Base-by-base conservation (phyloP, 2,888 invertebrate species). In the Ochropacha duplaris region DNA sequence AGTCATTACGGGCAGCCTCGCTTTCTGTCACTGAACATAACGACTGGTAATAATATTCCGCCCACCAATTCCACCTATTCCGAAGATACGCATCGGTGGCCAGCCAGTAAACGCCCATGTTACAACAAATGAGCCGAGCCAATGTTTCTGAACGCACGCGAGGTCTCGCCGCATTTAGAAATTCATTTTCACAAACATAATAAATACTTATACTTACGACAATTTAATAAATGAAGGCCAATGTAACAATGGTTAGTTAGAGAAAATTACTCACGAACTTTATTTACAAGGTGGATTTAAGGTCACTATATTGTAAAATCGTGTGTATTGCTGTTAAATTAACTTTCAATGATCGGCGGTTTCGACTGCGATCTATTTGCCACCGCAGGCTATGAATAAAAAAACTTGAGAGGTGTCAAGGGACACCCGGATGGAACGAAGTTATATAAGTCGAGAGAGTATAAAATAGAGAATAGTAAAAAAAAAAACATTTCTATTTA, bases 81-180 rank as follows among this genome's bases (percentile, higher is more conserved):
- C 76, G 74, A 76, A 90, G 90, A 92, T 90, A 92, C 86, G 85
- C 87, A 91, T 92, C 91, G 86, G 87, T 88, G 87, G 86, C 80
- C 74, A 76, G 68, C 60, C 64, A 70, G 59, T 68, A 69, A 68
- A 84, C 90, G 90, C 91, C 90, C 85, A 79, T 81, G 62, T 60
- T 57, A 72, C 72, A 81, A 86, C 84, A 84, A 84, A 86, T 84
- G 81, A 82, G 75, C 77, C 56, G 65, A 64, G 60, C 66, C 61
- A 56, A 69, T 63, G 67, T 69, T 65, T 44, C n/a, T 19, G 44
- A 69, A 65, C 57, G 69, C 76, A 79, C 76, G 78, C 78, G 60
- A 59, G 63, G 59, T 68, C 57, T 64, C 64, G 60, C 65, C 69
- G 62, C 54, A 59, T 54, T 54, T 57, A 60, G 57, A 60, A 64